Evolutionary conservation across 2,113 vertebrate genomes (phyloP), one percentile per base, ranked within the genome.

Genomic region (Marmota flaviventris): DNA sequence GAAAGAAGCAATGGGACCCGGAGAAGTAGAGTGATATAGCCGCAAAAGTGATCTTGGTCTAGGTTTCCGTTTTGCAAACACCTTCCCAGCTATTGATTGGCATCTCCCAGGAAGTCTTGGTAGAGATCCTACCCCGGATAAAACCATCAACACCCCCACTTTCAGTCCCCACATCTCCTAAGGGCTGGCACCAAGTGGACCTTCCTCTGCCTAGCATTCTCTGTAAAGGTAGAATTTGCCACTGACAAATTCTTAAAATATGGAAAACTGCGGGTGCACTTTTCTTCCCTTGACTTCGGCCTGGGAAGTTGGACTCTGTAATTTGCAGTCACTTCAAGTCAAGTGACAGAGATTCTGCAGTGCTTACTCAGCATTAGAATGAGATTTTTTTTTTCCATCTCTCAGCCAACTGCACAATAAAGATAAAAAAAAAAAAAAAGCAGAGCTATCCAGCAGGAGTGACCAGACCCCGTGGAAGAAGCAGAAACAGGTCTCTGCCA

Each of bases 381-480:
- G n/a, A 45, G 8, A 2, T 37, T 78, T 95, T 70, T 58, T 22
- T 58, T 29, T 51, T 51, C 10, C 69, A 37, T 88, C 51, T 39
- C 27, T 39, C 51, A 77, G 89, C 78, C 88, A 83, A 77, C 27
- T 83, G 56, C 67, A 77, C 83, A 91, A 85, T 70, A 85, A 72
- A 37, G 53, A 4, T 51, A 53, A 51, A 32, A n/a, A 69, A 29
- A 45, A 45, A 45, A 45, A 73, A 87, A 78, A 89, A 20, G 73
- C 56, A 53, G 73, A 89, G 25, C 70, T 65, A 53, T 29, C 24
- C 51, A 39, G 18, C 61, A 45, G 25, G 70, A 88, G 76, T 53
- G 39, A 88, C 27, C 70, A 56, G 84, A 85, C 39, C 29, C 16
- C 39, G 22, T 51, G 17, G 58, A 56, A 56, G 45, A 91, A 45